Percentiles rank a stretch among this genome's conserved stretches.
Evolutionary conservation across 2,888 invertebrate species (phyloP).

Genomic region (Drosophila paracracens): DNA sequence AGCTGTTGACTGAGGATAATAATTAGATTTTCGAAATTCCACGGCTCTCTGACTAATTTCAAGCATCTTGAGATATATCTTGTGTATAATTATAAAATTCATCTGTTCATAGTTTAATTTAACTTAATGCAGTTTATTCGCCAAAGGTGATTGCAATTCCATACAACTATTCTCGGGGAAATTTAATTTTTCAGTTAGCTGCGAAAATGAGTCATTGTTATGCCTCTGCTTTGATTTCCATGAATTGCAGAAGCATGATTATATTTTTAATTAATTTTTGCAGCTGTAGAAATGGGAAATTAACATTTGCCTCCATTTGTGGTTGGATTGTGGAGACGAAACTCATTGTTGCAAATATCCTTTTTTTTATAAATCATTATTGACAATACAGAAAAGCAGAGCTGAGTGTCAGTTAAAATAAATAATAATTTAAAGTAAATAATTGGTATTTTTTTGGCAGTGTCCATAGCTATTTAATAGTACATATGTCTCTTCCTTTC

Average conservation of each 20-base stretch:
- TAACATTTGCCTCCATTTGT: background rate
- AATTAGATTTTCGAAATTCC: slow-evolving; percentile 1
- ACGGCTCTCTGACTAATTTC: background rate
- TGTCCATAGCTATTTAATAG: background rate
- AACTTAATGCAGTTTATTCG: background rate
- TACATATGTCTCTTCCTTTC: background rate
- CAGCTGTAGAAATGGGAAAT: slow-evolving; percentile 1
- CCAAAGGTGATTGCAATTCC: background rate
- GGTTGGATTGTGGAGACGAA: background rate
- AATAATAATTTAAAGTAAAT: background rate
- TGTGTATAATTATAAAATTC: background rate
- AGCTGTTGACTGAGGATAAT: slow-evolving; percentile 3
- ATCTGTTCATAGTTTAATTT: background rate
- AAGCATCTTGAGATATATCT: background rate
- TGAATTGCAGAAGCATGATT: background rate
- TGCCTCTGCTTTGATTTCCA: background rate
- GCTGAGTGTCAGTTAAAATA: background rate
- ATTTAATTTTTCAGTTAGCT: background rate
- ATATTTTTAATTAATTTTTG: slow-evolving; percentile 10
- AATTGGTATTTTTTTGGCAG: background rate
- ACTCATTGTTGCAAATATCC: background rate
- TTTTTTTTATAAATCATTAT: background rate
- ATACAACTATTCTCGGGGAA: background rate
- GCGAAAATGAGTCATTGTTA: background rate
- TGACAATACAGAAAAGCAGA: background rate